A percentile compares a stretch with the other conserved stretches of the same genome.
phyloP scores from a whole-genome alignment of 2,113 vertebrate genomes.

The Clinocottus analis region DNA sequence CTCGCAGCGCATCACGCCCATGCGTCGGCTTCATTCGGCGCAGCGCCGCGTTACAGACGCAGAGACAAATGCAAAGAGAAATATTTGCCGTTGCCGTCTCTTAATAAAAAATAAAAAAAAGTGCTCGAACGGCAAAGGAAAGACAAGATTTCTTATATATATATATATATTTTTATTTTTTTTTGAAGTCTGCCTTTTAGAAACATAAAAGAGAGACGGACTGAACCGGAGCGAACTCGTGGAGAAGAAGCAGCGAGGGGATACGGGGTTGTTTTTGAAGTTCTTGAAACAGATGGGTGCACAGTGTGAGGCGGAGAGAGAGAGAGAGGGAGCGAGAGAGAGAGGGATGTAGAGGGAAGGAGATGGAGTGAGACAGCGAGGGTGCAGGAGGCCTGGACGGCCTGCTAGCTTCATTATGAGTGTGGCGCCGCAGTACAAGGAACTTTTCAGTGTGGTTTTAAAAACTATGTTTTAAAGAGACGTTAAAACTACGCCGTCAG shows the following conservation, averaged over 20 bases:
- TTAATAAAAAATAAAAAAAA: no score
- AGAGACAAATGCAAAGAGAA: slow-evolving; percentile 45
- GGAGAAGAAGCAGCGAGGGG: slow-evolving; percentile 54
- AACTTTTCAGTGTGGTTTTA: slow-evolving; percentile 4
- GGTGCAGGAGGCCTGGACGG: slow-evolving; percentile 19
- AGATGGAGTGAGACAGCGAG: slow-evolving; percentile 39
- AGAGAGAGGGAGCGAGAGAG: slow-evolving; percentile 45
- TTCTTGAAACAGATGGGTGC: slow-evolving; percentile 76
- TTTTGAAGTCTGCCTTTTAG: slow-evolving; percentile 67
- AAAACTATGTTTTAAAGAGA: neutral
- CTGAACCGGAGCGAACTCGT: slow-evolving; percentile 46
- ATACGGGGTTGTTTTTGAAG: slow-evolving; percentile 69
- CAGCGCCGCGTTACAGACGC: neutral
- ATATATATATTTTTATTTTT: no score
- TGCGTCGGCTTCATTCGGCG: slow-evolving; percentile 41
- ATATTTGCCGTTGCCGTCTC: slow-evolving; percentile 52
- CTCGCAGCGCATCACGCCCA: slow-evolving; percentile 29
- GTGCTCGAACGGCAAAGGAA: slow-evolving; percentile 44
- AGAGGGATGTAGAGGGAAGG: slow-evolving; percentile 17
- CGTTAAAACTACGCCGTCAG: neutral
- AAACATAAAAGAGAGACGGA: slow-evolving; percentile 56
- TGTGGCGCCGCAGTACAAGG: neutral
- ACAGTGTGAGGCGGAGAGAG: slow-evolving; percentile 67
- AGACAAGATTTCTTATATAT: no score
- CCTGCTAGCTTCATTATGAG: slow-evolving; percentile 34